Conservation (phyloP, 2,888 invertebrate species). For the Clunio marinus region DNA sequence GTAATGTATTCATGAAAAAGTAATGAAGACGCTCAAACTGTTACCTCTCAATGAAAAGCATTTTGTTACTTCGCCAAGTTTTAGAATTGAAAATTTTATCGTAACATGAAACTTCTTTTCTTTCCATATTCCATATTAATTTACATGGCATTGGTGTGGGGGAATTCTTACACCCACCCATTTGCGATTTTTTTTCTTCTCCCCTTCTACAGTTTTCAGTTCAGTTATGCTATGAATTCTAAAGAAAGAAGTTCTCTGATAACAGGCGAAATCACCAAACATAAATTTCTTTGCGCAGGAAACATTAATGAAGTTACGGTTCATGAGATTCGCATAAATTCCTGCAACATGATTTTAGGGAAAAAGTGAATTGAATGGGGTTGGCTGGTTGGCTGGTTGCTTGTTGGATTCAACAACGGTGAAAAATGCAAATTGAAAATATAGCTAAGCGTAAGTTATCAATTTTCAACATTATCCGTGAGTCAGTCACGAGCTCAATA, state of each 20-base stretch:
- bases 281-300: conserved; percentile 27
- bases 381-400: too few species aligned
- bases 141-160: not conserved
- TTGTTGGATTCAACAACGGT: too few species aligned
- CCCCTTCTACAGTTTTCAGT: not conserved
- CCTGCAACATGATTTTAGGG: not conserved
- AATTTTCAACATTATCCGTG: too few species aligned
- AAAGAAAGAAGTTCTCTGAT: conserved; percentile 16
- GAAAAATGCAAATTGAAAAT: too few species aligned
- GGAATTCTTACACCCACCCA: too few species aligned
- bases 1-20: not conserved
- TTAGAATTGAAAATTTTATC: not conserved
- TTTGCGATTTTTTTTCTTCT: not conserved
- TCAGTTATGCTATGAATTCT: not conserved
- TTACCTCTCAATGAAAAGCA: not conserved
- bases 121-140: too few species aligned
- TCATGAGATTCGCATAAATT: not conserved
- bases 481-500: too few species aligned
- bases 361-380: too few species aligned
- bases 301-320: conserved; percentile 33
- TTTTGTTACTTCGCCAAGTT: not conserved
- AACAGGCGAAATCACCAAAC: conserved; percentile 6
- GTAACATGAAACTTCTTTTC: not conserved
- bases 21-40: conserved; percentile 22
- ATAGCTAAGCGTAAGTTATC: too few species aligned